Conservation (phyloP, 2,797 vertebrate species). For the Clarias laeviceps region DNA sequence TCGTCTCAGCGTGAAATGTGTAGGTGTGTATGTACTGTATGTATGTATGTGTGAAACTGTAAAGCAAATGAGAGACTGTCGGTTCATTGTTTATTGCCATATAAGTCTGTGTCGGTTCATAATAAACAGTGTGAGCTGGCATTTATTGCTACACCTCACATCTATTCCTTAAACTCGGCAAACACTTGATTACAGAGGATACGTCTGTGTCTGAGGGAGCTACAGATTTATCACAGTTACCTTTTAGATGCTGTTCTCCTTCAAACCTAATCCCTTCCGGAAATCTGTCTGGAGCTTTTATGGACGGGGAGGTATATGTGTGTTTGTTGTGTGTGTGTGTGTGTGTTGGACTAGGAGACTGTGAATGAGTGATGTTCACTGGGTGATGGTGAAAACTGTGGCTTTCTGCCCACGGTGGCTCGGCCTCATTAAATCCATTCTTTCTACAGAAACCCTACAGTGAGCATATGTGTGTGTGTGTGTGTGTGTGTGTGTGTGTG, state of each 20-base stretch:
- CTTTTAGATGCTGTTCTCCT: not conserved
- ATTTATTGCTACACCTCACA: not conserved
- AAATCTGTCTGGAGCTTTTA: slow-evolving; percentile 6
- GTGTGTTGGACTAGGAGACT: slow-evolving; percentile 11
- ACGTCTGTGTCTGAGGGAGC: not conserved
- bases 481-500: too few relatives aligned
- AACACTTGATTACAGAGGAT: slow-evolving; percentile 2
- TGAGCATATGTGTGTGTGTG: not conserved
- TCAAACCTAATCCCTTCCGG: slow-evolving; percentile 2
- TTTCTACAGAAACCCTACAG: slow-evolving; percentile 37
- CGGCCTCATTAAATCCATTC: slow-evolving; percentile 57
- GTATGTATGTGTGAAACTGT: slow-evolving; percentile 15
- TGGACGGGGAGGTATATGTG: not conserved
- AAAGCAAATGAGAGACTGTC: slow-evolving; percentile 16
- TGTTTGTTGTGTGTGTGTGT: slow-evolving; percentile 10
- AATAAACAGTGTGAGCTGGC: slow-evolving; percentile 21
- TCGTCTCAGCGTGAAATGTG: not conserved
- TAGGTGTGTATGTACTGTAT: slow-evolving; percentile 11
- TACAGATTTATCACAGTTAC: not conserved
- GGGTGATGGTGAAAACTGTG: slow-evolving; percentile 35
- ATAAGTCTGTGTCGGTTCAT: slow-evolving; percentile 25
- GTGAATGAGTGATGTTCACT: slow-evolving; percentile 41
- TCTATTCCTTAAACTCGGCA: not conserved
- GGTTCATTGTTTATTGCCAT: slow-evolving; percentile 24
- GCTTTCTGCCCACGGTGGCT: slow-evolving; percentile 47